phyloP scores from a whole-genome alignment of 2,797 vertebrate genomes.

The Prionace glauca region DNA sequence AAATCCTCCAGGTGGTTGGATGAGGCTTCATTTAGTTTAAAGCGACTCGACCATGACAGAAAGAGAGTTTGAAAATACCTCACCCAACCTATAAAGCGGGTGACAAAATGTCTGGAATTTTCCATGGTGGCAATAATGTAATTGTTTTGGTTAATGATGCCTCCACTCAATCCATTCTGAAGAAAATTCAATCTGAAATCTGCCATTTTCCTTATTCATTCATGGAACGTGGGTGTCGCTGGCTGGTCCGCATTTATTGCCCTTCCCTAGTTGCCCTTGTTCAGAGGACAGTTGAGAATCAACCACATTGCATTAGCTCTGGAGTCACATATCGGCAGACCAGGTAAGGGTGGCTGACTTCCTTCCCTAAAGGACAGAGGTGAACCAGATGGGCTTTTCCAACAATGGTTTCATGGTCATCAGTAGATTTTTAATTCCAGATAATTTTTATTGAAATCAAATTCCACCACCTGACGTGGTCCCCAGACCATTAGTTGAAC shows the following conservation, averaged over 20 bases:
- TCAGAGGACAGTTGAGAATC: not conserved
- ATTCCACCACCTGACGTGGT: no score
- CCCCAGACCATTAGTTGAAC: no score
- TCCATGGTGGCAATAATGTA: not conserved
- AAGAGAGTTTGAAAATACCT: not conserved
- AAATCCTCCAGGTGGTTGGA: not conserved
- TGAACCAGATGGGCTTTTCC: no score
- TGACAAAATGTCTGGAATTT: not conserved
- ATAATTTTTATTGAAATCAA: no score
- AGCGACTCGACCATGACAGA: not conserved
- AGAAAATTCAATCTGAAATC: not conserved
- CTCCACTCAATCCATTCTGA: not conserved
- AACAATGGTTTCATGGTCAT: no score
- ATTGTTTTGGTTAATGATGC: not conserved
- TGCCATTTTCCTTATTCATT: not conserved
- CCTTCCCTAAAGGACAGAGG: no score
- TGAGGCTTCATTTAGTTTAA: not conserved
- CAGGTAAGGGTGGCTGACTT: no score
- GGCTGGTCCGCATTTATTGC: not conserved
- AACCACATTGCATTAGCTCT: no score
- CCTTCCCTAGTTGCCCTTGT: not conserved
- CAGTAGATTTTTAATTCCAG: no score
- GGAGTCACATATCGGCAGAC: no score
- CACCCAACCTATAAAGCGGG: not conserved
- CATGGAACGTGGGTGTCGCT: not conserved